These are phyloP conservation scores for Probosciger aterrimus DNA, from an alignment of 2,113 vertebrate genomes.

Conservation along the genomic window DNA sequence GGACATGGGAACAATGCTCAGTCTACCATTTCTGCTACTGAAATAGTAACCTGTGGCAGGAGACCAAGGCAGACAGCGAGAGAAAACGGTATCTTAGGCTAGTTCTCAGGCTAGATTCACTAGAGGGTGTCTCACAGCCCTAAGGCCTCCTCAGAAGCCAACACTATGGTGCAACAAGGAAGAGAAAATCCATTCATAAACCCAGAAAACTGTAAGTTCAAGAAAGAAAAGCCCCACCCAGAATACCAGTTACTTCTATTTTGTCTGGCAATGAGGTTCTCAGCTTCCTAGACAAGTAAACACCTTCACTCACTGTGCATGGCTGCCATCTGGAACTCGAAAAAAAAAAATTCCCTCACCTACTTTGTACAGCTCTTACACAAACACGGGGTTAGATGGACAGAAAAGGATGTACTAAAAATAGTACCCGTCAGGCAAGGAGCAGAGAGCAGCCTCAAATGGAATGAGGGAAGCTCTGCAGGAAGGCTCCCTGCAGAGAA, in stretches of 20 bases:
- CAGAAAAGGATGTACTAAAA: conserved; percentile 62
- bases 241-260: conserved; percentile 38
- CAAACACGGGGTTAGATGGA: conserved; percentile 45
- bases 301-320: conserved; percentile 38
- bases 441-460: conserved; percentile 3
- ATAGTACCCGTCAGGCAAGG: background rate
- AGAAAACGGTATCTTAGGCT: background rate
- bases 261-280: conserved; percentile 51
- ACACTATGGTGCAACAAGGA: background rate
- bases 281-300: conserved; percentile 58
- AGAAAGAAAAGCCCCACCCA: conserved; percentile 36
- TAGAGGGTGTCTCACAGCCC: background rate
- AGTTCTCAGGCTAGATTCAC: background rate
- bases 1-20: background rate
- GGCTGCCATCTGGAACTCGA: conserved; percentile 39
- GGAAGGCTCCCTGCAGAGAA: conserved; percentile 8
- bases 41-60: background rate
- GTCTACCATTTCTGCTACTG: background rate
- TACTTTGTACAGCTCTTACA: conserved; percentile 50
- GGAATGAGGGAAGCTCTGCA: background rate
- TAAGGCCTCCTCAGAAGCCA: background rate
- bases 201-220: conserved; percentile 11
- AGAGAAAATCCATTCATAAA: conserved; percentile 57
- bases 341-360: conserved; percentile 37
- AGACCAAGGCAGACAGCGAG: background rate